These are phyloP conservation scores for Anser brachyrhynchus DNA, from an alignment of 2,113 vertebrate genomes.

Conservation along the genomic window DNA sequence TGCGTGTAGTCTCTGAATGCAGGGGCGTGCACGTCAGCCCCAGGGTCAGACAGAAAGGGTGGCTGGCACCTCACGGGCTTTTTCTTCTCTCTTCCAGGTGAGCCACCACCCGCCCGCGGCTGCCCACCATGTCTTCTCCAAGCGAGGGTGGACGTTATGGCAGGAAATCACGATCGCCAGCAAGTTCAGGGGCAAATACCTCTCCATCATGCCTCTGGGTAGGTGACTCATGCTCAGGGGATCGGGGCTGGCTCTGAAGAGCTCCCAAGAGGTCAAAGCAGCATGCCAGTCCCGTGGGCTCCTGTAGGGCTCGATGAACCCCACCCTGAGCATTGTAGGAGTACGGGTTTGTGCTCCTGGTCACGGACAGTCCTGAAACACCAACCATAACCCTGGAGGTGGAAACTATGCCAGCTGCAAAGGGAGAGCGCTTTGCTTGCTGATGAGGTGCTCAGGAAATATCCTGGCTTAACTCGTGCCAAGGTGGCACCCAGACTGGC, in stretches of 20 bases:
- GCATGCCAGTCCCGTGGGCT: accelerated
- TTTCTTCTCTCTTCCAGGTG: constrained; percentile 79
- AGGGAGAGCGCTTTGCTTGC: background rate
- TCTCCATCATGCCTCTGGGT: constrained; percentile 99
- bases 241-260: background rate
- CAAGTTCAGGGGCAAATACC: constrained; percentile 99
- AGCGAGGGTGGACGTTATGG: constrained; percentile 93
- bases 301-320: accelerated
- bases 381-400: background rate
- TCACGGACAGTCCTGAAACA: background rate
- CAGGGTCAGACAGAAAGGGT: no score
- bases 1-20: background rate
- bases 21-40: accelerated
- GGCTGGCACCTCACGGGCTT: background rate
- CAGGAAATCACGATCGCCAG: constrained; percentile 99
- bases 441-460: background rate
- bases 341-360: background rate
- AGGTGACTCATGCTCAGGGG: background rate
- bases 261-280: background rate
- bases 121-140: constrained; percentile 93
- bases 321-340: accelerated
- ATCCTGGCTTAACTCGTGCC: background rate
- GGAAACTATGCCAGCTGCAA: background rate
- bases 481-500: background rate
- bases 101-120: constrained; percentile 97